A percentile compares a stretch with the other conserved stretches of the same genome.
Evolutionary conservation across 2,888 invertebrate species (phyloP).

Genomic region (Lasiommata megera): DNA sequence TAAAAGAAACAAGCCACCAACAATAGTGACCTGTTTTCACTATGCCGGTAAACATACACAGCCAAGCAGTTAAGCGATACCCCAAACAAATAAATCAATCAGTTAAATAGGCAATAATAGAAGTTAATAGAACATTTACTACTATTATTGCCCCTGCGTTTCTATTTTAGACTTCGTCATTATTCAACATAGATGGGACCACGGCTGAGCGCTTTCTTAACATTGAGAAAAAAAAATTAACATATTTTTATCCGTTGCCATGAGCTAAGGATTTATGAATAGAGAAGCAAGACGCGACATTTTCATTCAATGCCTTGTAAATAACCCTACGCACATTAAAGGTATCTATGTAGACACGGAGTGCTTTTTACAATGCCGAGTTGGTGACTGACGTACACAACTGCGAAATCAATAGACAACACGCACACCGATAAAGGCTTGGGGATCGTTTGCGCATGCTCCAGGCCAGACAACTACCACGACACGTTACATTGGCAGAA

Average conservation of each 20-base stretch:
- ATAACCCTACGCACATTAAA: slow-evolving; percentile 52
- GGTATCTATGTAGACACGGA: slow-evolving; percentile 36
- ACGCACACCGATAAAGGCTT: slow-evolving; percentile 55
- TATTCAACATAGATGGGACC: no score
- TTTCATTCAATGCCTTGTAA: slow-evolving; percentile 54
- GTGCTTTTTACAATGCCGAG: slow-evolving; percentile 50
- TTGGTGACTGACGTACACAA: slow-evolving; percentile 72
- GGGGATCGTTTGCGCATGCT: slow-evolving; percentile 59
- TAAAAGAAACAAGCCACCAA: no score
- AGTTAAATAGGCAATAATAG: no score
- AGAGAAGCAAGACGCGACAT: slow-evolving; percentile 25
- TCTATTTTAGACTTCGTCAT: not conserved
- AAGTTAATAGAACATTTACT: no score
- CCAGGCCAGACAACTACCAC: slow-evolving; percentile 49
- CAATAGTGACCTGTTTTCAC: no score
- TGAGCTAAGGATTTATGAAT: slow-evolving; percentile 26
- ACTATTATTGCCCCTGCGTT: no score
- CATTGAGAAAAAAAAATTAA: no score
- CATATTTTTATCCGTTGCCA: not conserved
- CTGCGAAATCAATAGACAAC: slow-evolving; percentile 70
- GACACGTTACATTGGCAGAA: slow-evolving; percentile 50
- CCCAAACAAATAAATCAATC: no score
- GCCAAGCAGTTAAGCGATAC: no score
- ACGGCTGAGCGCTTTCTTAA: no score
- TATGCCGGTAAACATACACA: no score